Conservation (phyloP, 2,797 vertebrate genomes). For the Brachyrhaphis roseni region DNA sequence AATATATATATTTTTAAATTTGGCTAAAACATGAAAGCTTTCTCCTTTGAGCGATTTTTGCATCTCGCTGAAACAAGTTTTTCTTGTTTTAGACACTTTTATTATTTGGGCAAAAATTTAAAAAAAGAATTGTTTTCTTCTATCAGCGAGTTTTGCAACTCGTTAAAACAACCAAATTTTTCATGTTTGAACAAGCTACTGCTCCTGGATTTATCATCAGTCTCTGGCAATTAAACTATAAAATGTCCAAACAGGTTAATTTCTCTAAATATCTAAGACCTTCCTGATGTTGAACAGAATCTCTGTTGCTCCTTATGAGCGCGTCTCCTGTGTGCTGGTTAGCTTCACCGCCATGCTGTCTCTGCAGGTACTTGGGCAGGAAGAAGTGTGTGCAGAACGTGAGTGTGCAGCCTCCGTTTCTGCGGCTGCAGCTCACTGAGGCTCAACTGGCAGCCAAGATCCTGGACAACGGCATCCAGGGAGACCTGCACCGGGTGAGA, state of each 20-base stretch:
- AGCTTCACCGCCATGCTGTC: not conserved
- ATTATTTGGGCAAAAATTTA: no score
- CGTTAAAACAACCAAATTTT: no score
- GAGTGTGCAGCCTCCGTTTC: constrained; percentile 90
- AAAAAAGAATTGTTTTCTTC: no score
- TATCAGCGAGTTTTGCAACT: no score
- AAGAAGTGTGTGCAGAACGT: constrained; percentile 85
- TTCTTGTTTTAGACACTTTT: no score
- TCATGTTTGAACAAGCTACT: no score
- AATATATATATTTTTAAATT: no score
- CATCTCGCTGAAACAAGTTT: no score
- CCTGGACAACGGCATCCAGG: constrained; percentile 95
- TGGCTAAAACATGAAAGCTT: no score
- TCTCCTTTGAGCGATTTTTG: no score
- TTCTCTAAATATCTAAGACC: not conserved
- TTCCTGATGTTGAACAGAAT: not conserved
- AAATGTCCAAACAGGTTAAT: not conserved
- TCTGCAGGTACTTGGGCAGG: constrained; percentile 89
- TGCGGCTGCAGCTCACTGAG: constrained; percentile 88
- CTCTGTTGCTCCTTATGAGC: not conserved
- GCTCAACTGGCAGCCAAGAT: constrained; percentile 92
- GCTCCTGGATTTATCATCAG: no score
- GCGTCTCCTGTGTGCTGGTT: not conserved
- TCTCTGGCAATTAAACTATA: not conserved
- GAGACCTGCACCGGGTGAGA: constrained; percentile 86